A percentile compares a stretch with the other conserved stretches of the same genome.
Conservation (phyloP, 2,797 vertebrate species). For the Simalia tracyae region DNA sequence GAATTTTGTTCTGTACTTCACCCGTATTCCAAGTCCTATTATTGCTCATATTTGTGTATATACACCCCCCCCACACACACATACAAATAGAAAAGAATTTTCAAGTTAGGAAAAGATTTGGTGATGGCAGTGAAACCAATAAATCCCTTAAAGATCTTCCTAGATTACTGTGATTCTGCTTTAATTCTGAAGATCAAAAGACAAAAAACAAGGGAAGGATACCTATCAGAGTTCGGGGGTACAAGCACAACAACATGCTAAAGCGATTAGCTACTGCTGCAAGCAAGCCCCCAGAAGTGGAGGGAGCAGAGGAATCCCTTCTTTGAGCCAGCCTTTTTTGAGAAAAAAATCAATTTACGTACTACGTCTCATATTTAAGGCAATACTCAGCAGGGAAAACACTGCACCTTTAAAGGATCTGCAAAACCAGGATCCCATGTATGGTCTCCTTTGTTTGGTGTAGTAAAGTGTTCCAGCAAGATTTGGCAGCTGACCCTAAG, state of each 20-base stretch:
- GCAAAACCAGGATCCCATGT: conserved; percentile 26
- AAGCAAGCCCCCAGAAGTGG: background rate
- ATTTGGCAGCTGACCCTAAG: background rate
- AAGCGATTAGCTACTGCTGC: background rate
- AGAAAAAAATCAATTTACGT: conserved; percentile 7
- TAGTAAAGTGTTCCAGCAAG: background rate
- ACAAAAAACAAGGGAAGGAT: background rate
- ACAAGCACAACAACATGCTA: background rate
- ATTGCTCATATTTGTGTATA: no score
- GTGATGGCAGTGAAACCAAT: background rate
- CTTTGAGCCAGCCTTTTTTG: background rate
- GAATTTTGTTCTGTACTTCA: background rate
- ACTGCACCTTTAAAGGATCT: conserved; percentile 22
- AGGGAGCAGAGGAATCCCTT: background rate
- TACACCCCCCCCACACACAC: no score
- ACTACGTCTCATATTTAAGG: conserved; percentile 21
- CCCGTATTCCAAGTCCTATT: background rate
- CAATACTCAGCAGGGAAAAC: conserved; percentile 34
- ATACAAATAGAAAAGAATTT: background rate
- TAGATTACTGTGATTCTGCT: background rate
- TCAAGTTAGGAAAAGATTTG: background rate
- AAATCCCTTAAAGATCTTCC: background rate
- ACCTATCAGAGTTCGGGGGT: background rate
- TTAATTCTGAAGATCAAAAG: background rate
- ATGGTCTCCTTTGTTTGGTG: background rate